Evolutionary conservation across 2,888 invertebrate species (phyloP).

Genomic region (Nomada ferruginata): DNA sequence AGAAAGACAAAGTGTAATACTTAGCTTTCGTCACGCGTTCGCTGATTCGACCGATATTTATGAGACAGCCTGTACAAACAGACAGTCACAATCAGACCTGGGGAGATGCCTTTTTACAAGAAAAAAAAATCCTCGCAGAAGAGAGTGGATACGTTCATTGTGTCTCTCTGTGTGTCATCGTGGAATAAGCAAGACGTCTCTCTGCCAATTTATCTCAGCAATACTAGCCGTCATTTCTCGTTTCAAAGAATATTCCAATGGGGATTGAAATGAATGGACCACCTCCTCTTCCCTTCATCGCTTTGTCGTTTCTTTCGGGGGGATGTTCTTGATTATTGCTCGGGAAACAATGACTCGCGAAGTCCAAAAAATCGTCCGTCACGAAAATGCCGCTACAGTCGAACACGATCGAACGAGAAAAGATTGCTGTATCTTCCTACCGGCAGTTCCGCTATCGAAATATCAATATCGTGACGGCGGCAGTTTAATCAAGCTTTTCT

Average conservation of each 20-base stretch:
- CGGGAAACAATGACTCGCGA: constrained; percentile 61
- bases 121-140: constrained; percentile 60
- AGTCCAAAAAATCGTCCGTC: constrained; percentile 48
- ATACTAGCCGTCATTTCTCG: constrained; percentile 61
- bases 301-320: constrained; percentile 22
- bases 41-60: constrained; percentile 64
- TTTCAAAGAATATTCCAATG: constrained; percentile 66
- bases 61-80: constrained; percentile 68
- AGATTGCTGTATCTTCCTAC: constrained; percentile 40
- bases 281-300: constrained; percentile 3
- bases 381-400: constrained; percentile 36
- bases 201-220: constrained; percentile 70
- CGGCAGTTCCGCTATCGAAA: background rate
- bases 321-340: constrained; percentile 57
- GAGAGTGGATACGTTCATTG: constrained; percentile 68
- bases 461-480: background rate
- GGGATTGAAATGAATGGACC: constrained; percentile 62
- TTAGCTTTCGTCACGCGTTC: constrained; percentile 28
- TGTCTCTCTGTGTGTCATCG: constrained; percentile 60
- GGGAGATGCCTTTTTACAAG: constrained; percentile 57
- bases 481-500: constrained; percentile 12
- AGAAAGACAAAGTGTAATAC: background rate
- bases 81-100: constrained; percentile 53
- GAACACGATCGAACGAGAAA: constrained; percentile 41
- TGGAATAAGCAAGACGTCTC: constrained; percentile 70